These are phyloP conservation scores for Clinocottus analis DNA, from an alignment of 2,113 vertebrate species.

Conservation along the genomic window DNA sequence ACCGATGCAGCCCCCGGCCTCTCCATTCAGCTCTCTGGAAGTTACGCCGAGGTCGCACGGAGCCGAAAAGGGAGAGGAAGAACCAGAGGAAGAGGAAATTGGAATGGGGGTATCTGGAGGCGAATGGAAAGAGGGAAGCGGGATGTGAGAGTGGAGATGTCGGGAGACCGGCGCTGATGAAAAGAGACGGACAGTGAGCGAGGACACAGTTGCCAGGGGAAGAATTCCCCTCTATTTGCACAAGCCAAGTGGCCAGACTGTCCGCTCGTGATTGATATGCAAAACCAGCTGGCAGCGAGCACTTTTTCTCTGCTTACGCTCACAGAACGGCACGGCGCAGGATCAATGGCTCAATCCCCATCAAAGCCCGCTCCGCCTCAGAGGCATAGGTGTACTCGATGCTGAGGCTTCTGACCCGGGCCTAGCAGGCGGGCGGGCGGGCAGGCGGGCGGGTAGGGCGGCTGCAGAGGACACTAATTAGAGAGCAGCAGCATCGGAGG, in stretches of 20 bases:
- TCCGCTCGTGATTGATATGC: slow-evolving; percentile 68
- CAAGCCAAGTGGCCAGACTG: slow-evolving; percentile 28
- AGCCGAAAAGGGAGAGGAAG: slow-evolving; percentile 17
- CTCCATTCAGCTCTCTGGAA: slow-evolving; percentile 70
- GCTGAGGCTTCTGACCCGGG: slow-evolving; percentile 33
- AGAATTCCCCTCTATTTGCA: slow-evolving; percentile 41
- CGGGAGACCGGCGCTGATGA: slow-evolving; percentile 16
- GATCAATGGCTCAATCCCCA: slow-evolving; percentile 63
- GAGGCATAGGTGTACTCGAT: slow-evolving; percentile 32
- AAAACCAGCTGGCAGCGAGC: slow-evolving; percentile 62
- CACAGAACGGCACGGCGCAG: slow-evolving; percentile 45
- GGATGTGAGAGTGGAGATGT: slow-evolving; percentile 25
- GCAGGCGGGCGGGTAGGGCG: too few species aligned
- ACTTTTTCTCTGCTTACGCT: slow-evolving; percentile 62
- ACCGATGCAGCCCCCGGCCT: slow-evolving; percentile 56
- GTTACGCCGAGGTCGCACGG: slow-evolving; percentile 59
- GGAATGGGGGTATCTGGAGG: slow-evolving; percentile 23
- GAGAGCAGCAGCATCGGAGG: slow-evolving; percentile 8
- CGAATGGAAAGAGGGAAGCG: slow-evolving; percentile 39
- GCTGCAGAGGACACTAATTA: background rate
- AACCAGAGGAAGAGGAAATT: slow-evolving; percentile 28
- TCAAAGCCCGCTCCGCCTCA: slow-evolving; percentile 41
- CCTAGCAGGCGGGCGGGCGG: background rate
- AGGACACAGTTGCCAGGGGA: slow-evolving; percentile 21
- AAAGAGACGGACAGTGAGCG: slow-evolving; percentile 24